A percentile compares a stretch with the other conserved stretches of the same genome.
These are phyloP conservation scores for Saguinus imperator DNA, from an alignment of 2,113 vertebrate species.

Conservation along the genomic window DNA sequence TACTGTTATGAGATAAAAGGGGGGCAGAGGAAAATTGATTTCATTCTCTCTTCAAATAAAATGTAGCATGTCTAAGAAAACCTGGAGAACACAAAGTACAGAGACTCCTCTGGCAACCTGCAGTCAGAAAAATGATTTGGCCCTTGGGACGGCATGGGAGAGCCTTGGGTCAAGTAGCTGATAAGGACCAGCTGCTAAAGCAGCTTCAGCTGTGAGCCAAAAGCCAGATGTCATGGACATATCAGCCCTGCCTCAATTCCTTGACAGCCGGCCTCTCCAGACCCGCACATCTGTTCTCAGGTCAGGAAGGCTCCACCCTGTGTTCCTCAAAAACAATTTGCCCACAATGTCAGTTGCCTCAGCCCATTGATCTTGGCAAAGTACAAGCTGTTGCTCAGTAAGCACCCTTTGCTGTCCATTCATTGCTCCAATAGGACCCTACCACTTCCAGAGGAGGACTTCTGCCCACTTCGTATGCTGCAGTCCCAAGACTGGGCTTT, in stretches of 20 bases:
- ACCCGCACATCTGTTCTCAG: background rate
- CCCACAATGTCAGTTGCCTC: background rate
- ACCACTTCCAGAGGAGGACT: background rate
- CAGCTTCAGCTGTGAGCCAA: background rate
- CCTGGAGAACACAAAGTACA: background rate
- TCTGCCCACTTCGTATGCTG: background rate
- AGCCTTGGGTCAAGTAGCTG: background rate
- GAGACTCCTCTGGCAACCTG: background rate
- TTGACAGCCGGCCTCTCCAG: background rate
- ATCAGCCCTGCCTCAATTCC: background rate
- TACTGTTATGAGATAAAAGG: background rate
- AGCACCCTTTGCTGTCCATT: background rate
- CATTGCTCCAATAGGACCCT: background rate
- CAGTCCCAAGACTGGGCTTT: background rate
- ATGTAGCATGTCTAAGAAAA: background rate
- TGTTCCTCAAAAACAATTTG: background rate
- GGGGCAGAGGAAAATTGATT: background rate
- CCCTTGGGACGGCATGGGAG: background rate
- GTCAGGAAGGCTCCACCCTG: background rate
- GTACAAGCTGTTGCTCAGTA: background rate
- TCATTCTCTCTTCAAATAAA: background rate
- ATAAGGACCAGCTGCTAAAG: background rate
- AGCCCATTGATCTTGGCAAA: background rate
- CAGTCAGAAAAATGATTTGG: background rate
- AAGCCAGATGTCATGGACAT: background rate